These are phyloP conservation scores for Prorops nasuta DNA, from an alignment of 1,140 invertebrate species.

Conservation along the genomic window DNA sequence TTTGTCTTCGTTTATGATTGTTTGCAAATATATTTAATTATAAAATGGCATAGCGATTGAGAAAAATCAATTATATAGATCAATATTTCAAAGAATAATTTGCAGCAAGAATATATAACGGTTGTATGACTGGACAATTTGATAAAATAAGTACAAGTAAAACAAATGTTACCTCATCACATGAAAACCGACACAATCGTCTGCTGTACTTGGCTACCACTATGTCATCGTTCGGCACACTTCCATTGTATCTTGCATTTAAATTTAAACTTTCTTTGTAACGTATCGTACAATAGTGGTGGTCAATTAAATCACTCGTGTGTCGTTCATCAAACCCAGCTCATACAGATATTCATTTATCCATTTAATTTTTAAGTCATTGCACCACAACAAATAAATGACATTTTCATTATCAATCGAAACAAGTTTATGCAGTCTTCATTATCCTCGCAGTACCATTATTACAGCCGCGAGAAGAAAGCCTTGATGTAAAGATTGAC, in stretches of 20 bases:
- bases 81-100: conserved; percentile 35
- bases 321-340: conserved; percentile 53
- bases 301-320: conserved; percentile 36
- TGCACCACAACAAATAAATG: conserved; percentile 61
- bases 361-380: conserved; percentile 61
- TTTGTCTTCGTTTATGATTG: conserved; percentile 47
- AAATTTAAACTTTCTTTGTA: conserved; percentile 39
- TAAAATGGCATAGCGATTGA: conserved; percentile 25
- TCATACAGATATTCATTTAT: conserved; percentile 59
- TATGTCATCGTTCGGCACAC: conserved; percentile 38
- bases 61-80: neutral
- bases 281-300: conserved; percentile 32
- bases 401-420: conserved; percentile 58
- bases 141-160: conserved; percentile 61
- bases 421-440: conserved; percentile 21
- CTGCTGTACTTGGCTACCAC: conserved; percentile 35
- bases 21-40: conserved; percentile 40
- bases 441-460: too few species aligned
- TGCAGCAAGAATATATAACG: conserved; percentile 54
- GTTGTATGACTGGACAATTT: conserved; percentile 59
- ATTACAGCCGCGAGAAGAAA: too few species aligned
- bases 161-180: conserved; percentile 61
- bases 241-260: conserved; percentile 53
- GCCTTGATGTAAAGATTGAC: too few species aligned
- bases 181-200: conserved; percentile 47